A percentile compares a stretch with the other conserved stretches of the same genome.
Evolutionary conservation across 1,140 invertebrate genomes (phyloP).

Genomic region (Brachionus koreanus): DNA sequence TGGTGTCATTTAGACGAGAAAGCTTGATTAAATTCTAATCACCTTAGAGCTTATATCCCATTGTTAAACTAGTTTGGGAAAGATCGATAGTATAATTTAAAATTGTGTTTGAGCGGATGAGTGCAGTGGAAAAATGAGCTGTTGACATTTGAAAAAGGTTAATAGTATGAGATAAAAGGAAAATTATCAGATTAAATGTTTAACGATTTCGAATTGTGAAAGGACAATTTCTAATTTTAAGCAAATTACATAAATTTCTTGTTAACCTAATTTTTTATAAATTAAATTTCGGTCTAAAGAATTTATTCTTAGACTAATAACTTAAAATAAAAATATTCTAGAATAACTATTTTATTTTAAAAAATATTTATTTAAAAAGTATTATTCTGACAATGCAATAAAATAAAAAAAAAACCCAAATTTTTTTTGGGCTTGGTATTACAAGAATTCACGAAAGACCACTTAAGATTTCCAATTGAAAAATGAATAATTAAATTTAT

Average conservation of each 20-base stretch:
- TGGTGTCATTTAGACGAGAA: not conserved
- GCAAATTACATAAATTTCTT: not conserved
- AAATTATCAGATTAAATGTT: not conserved
- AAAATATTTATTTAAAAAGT: conserved; percentile 3
- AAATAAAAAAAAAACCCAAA: not conserved
- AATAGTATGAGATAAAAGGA: not conserved
- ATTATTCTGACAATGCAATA: not conserved
- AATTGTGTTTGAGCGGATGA: not conserved
- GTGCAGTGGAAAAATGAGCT: not conserved
- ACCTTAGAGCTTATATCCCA: not conserved
- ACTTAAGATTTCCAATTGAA: not conserved
- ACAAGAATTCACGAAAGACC: not conserved
- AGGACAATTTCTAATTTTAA: not conserved
- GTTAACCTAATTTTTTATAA: not conserved
- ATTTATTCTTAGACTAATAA: not conserved
- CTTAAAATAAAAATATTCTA: not conserved
- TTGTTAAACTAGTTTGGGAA: not conserved
- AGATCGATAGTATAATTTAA: not conserved
- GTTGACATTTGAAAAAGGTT: not conserved
- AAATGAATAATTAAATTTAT: not conserved
- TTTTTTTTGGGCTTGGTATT: not conserved
- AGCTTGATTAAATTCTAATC: not conserved
- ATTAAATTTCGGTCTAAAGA: not conserved
- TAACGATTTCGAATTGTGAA: not conserved
- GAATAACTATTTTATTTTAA: conserved; percentile 1